phyloP scores from a whole-genome alignment of 2,888 invertebrate genomes.

The Drosophila anomalata region DNA sequence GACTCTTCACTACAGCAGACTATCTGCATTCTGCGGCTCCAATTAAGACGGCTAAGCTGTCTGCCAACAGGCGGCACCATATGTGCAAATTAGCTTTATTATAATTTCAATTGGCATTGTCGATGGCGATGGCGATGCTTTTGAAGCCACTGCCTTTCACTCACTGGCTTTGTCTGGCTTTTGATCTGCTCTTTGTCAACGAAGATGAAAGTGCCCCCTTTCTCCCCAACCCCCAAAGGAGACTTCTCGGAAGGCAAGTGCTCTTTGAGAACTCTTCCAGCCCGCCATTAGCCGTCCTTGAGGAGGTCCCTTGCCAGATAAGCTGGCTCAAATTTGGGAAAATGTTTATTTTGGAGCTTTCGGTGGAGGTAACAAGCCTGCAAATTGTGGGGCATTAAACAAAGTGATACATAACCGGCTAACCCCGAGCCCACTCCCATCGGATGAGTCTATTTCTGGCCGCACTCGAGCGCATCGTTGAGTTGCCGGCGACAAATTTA shows the following conservation, averaged over 20 bases:
- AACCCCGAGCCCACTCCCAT: background rate
- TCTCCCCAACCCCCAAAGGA: background rate
- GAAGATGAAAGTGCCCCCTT: slow-evolving; percentile 12
- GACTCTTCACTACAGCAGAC: background rate
- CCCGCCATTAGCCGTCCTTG: background rate
- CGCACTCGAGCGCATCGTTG: slow-evolving; percentile 44
- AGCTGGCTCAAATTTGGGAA: too few species aligned
- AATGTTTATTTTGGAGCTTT: too few species aligned
- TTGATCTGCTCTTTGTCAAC: slow-evolving; percentile 19
- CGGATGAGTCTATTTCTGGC: slow-evolving; percentile 28
- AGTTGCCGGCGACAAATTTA: slow-evolving; percentile 40
- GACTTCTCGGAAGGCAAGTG: background rate
- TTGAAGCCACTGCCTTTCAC: slow-evolving; percentile 12
- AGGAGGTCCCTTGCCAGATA: too few species aligned
- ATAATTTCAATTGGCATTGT: slow-evolving; percentile 25
- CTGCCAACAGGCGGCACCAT: slow-evolving; percentile 12
- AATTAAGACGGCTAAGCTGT: slow-evolving; percentile 35
- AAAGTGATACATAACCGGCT: background rate
- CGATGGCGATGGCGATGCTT: slow-evolving; percentile 2
- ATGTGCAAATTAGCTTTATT: slow-evolving; percentile 38
- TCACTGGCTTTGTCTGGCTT: slow-evolving; percentile 15
- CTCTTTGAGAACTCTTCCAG: slow-evolving; percentile 18
- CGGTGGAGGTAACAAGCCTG: too few species aligned
- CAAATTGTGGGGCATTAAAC: background rate
- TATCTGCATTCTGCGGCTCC: slow-evolving; percentile 7